These are phyloP conservation scores for Nasonovia ribisnigri DNA, from an alignment of 2,888 invertebrate genomes.

Conservation along the genomic window DNA sequence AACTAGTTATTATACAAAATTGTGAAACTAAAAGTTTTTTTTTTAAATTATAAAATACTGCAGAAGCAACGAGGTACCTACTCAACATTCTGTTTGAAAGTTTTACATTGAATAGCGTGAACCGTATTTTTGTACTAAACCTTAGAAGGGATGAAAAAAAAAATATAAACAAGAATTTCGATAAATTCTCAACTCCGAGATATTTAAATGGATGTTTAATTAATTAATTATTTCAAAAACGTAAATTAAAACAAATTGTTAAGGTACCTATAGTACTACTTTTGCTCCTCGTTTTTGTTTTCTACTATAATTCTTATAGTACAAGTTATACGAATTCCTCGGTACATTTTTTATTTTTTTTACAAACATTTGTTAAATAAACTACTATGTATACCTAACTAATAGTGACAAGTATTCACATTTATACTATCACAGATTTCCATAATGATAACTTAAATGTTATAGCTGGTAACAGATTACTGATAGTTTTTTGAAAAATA, in stretches of 20 bases:
- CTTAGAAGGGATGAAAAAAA: not conserved
- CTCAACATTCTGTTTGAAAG: not conserved
- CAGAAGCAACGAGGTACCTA: not conserved
- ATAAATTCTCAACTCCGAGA: not conserved
- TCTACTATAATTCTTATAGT: not conserved
- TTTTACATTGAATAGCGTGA: not conserved
- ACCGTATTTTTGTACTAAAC: not conserved
- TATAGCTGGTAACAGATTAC: not conserved
- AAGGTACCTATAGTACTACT: not conserved
- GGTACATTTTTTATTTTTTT: not conserved
- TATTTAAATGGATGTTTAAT: slow-evolving; percentile 14
- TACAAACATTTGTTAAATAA: not conserved
- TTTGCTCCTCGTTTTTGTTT: not conserved
- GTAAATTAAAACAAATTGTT: slow-evolving; percentile 3
- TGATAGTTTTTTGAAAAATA: not conserved
- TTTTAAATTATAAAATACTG: not conserved
- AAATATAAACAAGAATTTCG: not conserved
- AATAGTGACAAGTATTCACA: not conserved
- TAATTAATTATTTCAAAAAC: slow-evolving; percentile 37
- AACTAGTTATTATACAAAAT: not conserved
- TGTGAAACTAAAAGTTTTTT: not conserved
- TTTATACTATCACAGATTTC: not conserved
- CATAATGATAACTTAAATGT: not conserved
- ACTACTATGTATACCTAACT: not conserved
- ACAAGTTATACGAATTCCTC: not conserved